These are phyloP conservation scores for Drosophila asahinai DNA, from an alignment of 1,140 invertebrate genomes.

Conservation along the genomic window DNA sequence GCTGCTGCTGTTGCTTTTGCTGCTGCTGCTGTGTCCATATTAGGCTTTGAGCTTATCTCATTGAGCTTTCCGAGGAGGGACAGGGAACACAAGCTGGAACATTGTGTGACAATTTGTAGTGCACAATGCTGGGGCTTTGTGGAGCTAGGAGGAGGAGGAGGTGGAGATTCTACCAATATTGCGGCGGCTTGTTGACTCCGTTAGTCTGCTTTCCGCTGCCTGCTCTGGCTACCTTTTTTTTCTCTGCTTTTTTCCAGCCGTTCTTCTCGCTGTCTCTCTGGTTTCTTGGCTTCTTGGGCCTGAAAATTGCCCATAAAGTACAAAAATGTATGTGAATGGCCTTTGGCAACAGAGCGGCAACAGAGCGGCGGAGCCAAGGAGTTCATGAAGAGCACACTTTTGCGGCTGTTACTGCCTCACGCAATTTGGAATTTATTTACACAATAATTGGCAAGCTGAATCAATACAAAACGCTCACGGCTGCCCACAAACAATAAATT, in stretches of 20 bases:
- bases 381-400: constrained; percentile 66
- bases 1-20: background rate
- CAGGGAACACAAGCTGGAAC: constrained; percentile 19
- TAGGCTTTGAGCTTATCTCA: constrained; percentile 33
- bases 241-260: constrained; percentile 20
- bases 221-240: constrained; percentile 1
- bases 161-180: constrained; percentile 4
- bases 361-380: constrained; percentile 23
- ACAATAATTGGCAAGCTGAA: constrained; percentile 80
- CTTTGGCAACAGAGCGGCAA: constrained; percentile 54
- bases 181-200: constrained; percentile 31
- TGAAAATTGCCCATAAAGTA: constrained; percentile 76
- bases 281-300: constrained; percentile 27
- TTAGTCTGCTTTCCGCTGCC: constrained; percentile 22
- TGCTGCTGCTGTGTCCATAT: constrained; percentile 24
- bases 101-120: constrained; percentile 70
- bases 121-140: constrained; percentile 62
- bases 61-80: constrained; percentile 17
- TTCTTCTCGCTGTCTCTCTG: constrained; percentile 5
- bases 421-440: constrained; percentile 82
- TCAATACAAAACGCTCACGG: constrained; percentile 74
- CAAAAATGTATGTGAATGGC: constrained; percentile 69
- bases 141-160: background rate
- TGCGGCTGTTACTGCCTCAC: constrained; percentile 57
- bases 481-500: constrained; percentile 74